Conservation (phyloP, 2,888 invertebrate species). For the Mayetiola destructor region DNA sequence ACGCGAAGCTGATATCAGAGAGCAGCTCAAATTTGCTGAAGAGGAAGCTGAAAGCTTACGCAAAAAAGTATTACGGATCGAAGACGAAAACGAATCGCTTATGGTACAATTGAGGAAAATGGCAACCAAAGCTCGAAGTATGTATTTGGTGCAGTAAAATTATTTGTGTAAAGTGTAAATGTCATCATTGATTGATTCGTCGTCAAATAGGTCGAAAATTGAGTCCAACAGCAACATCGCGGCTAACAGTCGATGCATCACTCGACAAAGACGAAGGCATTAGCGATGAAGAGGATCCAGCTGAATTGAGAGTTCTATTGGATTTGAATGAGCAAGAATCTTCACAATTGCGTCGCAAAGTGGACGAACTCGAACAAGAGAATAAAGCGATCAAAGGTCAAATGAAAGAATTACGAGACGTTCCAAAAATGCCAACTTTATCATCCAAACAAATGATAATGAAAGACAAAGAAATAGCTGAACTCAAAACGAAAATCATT, state of each 20-base stretch:
- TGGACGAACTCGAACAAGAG: conserved; percentile 70
- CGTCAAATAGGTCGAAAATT: conserved; percentile 44
- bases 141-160: conserved; percentile 34
- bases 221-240: conserved; percentile 50
- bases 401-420: conserved; percentile 61
- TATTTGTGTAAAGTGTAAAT: neutral
- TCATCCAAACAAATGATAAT: conserved; percentile 33
- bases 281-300: conserved; percentile 65
- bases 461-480: conserved; percentile 57
- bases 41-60: conserved; percentile 82
- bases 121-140: conserved; percentile 75
- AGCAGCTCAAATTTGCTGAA: conserved; percentile 83
- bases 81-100: conserved; percentile 93
- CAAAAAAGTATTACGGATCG: conserved; percentile 80
- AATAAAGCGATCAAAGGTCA: conserved; percentile 58
- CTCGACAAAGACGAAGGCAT: conserved; percentile 59
- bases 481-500: conserved; percentile 68
- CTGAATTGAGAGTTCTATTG: conserved; percentile 68
- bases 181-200: neutral
- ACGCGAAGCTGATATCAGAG: conserved; percentile 82
- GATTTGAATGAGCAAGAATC: conserved; percentile 86
- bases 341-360: conserved; percentile 63
- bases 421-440: conserved; percentile 33
- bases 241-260: conserved; percentile 47
- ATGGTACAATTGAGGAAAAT: conserved; percentile 92